Conservation (phyloP, 2,888 invertebrate species). For the Hirtodrosophila cameraria region DNA sequence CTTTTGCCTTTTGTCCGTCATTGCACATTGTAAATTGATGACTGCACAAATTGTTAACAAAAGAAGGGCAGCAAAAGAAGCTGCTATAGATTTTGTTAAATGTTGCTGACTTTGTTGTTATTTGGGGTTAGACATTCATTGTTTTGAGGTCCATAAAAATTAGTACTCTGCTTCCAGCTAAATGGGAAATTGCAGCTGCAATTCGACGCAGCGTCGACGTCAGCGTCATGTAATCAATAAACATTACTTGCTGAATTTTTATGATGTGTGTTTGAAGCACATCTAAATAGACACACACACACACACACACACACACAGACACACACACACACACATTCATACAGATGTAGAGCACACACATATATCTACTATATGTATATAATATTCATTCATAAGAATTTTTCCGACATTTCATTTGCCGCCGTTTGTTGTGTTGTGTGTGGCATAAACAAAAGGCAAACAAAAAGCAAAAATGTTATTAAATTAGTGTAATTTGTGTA, state of each 20-base stretch:
- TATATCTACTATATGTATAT: neutral
- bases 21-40: constrained; percentile 36
- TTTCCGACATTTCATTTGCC: constrained; percentile 22
- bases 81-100: constrained; percentile 6
- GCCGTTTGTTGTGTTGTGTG: too few relatives aligned
- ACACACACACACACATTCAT: neutral
- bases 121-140: constrained; percentile 4
- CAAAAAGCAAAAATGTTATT: constrained; percentile 34
- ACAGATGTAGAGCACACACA: neutral
- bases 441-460: constrained; percentile 53
- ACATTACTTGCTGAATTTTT: constrained; percentile 49
- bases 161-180: constrained; percentile 17
- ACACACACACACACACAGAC: constrained; percentile 1
- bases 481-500: constrained; percentile 49
- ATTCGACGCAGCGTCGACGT: neutral
- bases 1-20: constrained; percentile 14
- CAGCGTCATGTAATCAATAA: constrained; percentile 52
- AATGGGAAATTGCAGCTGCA: constrained; percentile 13
- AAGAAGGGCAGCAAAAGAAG: constrained; percentile 10
- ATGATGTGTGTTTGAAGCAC: constrained; percentile 53
- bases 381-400: constrained; percentile 50
- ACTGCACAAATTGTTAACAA: constrained; percentile 25
- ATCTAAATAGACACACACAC: constrained; percentile 9
- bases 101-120: constrained; percentile 11
- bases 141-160: constrained; percentile 24